phyloP scores from a whole-genome alignment of 2,888 invertebrate genomes.

The Geophilus truncorum region DNA sequence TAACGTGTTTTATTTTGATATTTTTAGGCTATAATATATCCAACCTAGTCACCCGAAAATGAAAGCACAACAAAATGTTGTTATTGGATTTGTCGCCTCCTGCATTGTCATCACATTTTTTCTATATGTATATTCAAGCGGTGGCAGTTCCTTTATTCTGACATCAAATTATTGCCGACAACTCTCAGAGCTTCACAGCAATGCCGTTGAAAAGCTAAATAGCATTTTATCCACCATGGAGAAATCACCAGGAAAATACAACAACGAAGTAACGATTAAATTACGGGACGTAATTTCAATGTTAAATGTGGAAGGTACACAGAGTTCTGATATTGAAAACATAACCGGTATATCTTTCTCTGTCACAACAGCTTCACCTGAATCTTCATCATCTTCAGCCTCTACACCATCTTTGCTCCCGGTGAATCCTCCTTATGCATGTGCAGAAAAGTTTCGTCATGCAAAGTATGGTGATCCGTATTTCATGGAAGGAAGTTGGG shows the following conservation, averaged over 20 bases:
- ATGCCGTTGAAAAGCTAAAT: background rate
- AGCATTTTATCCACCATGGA: background rate
- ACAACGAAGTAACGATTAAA: background rate
- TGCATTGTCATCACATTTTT: background rate
- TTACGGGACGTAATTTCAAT: too few species aligned
- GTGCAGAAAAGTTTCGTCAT: background rate
- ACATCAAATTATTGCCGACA: background rate
- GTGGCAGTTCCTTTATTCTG: background rate
- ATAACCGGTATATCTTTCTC: too few species aligned
- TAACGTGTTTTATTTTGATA: too few species aligned
- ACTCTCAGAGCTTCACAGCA: background rate
- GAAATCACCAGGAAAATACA: background rate
- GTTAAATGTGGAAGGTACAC: too few species aligned
- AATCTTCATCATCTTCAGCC: too few species aligned
- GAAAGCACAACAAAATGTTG: background rate
- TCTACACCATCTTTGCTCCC: background rate
- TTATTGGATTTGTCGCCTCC: background rate
- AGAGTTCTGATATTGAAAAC: too few species aligned
- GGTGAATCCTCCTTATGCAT: background rate
- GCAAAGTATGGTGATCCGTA: background rate
- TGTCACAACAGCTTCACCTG: too few species aligned
- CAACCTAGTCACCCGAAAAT: too few species aligned
- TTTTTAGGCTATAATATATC: too few species aligned
- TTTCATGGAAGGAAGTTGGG: background rate
- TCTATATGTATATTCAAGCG: background rate